Evolutionary conservation across 2,113 vertebrate species (phyloP), one percentile per base, ranked within the genome.

Genomic region (Hassar affinis): DNA sequence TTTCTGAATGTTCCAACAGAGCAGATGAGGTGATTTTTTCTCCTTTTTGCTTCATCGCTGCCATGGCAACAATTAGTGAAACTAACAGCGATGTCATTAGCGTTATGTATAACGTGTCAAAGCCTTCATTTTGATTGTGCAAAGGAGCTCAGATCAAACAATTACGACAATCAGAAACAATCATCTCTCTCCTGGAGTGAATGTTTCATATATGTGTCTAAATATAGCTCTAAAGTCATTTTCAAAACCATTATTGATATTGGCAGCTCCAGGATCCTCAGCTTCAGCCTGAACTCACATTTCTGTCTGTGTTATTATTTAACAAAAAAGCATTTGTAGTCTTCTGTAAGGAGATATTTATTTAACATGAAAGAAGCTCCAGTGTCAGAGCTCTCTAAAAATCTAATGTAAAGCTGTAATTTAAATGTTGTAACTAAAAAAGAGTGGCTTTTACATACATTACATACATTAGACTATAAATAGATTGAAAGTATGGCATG

Each of bases 1-100:
- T 25, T 18, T 74, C 71, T 30, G 2, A 30, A 27, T 74, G 71
- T 18, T 30, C 47, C 72, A 74, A 51, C 71, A 74, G 45, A 74
- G 47, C 45, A 51, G 47, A 74, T 30, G n/a, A 74, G n/a, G 11
- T 0, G 47, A 2, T 74, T 74, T 69, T 42, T 42, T 35, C 6
- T 15, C 12, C 3, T 45, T 47, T 72, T 27, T 49, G n/a, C n/a
- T 74, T 51, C 71, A 51, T 8, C 7, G n/a, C n/a, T 74, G 25
- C 71, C 71, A 74, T 74, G 47, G 71, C 71, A 74, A 74, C 71
- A 74, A 74, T 22, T 18, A 51, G 45, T 12, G 15, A 74, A 51
- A 45, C 71, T 74, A 74, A 51, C 47, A 30, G n/a, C 49, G 17
- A 51, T 52, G 72, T 33, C 47, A 52, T 20, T 20, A 11, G 27